These are phyloP conservation scores for Henricia sp. DNA, from an alignment of 53 echinoderm and acorn worm species.

Conservation along the genomic window DNA sequence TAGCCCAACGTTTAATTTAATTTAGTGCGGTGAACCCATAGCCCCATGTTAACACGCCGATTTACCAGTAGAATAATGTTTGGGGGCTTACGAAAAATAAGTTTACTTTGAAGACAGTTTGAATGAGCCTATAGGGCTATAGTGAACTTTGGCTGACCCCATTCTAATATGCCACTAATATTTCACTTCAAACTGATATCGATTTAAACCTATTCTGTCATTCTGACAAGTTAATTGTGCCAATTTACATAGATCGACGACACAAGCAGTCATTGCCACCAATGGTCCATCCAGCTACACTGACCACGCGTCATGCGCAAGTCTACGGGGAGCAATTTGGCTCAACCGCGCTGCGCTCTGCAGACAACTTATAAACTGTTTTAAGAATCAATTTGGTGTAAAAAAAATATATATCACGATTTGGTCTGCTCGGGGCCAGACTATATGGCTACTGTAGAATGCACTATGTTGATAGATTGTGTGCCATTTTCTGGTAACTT, in stretches of 20 bases:
- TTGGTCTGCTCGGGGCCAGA: background rate
- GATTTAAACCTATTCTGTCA: conserved; percentile 22
- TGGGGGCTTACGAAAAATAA: background rate
- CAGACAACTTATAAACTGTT: background rate
- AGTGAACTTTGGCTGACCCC: conserved; percentile 30
- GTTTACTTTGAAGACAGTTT: background rate
- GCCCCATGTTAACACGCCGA: background rate
- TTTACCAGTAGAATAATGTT: background rate
- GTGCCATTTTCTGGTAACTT: background rate
- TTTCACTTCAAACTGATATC: conserved; percentile 16
- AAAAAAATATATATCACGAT: background rate
- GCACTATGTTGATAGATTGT: conserved; percentile 54
- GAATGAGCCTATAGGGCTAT: background rate
- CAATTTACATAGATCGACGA: conserved; percentile 27
- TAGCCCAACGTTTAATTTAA: background rate
- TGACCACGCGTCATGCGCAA: conserved; percentile 15
- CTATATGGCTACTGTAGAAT: conserved; percentile 45
- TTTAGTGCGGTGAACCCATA: background rate
- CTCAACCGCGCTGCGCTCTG: conserved; percentile 3
- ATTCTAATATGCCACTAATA: background rate
- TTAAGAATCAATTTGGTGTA: background rate
- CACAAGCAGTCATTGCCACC: conserved; percentile 12
- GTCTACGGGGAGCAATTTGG: conserved; percentile 42
- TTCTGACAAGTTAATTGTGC: conserved; percentile 1
- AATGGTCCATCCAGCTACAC: background rate